phyloP scores from a whole-genome alignment of 2,888 invertebrate species.

The Gastracanthus pulcherrimus region DNA sequence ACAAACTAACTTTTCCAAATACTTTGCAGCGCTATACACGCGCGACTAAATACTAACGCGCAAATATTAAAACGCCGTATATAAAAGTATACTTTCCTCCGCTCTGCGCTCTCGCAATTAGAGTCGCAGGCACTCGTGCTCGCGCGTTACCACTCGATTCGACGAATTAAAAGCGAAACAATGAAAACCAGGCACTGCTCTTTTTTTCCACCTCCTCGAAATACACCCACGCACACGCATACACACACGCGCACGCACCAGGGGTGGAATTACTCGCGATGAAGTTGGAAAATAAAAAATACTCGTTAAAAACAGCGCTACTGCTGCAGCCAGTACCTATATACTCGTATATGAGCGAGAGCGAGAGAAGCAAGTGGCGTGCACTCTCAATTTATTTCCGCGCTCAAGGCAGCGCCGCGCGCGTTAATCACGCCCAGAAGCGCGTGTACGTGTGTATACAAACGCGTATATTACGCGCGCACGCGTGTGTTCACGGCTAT shows the following conservation, averaged over 20 bases:
- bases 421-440: slow-evolving; percentile 44
- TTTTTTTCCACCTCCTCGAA: neutral
- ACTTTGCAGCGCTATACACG: too few relatives aligned
- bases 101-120: neutral
- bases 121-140: too few relatives aligned
- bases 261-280: too few relatives aligned
- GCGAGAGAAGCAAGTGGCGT: slow-evolving; percentile 4
- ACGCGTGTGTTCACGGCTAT: neutral
- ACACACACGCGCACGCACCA: neutral
- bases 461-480: neutral
- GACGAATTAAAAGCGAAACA: neutral
- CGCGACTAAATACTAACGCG: neutral
- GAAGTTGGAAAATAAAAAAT: slow-evolving; percentile 11
- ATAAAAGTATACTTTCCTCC: neutral
- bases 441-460: neutral
- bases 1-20: neutral
- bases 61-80: neutral
- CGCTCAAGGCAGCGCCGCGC: neutral
- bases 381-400: slow-evolving; percentile 8
- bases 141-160: neutral
- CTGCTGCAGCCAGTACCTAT: neutral
- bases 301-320: slow-evolving; percentile 15
- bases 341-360: too few relatives aligned
- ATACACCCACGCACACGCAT: neutral
- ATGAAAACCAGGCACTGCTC: neutral